Evolutionary conservation across 1,140 invertebrate species (phyloP).

Genomic region (Hypothenemus hampei): DNA sequence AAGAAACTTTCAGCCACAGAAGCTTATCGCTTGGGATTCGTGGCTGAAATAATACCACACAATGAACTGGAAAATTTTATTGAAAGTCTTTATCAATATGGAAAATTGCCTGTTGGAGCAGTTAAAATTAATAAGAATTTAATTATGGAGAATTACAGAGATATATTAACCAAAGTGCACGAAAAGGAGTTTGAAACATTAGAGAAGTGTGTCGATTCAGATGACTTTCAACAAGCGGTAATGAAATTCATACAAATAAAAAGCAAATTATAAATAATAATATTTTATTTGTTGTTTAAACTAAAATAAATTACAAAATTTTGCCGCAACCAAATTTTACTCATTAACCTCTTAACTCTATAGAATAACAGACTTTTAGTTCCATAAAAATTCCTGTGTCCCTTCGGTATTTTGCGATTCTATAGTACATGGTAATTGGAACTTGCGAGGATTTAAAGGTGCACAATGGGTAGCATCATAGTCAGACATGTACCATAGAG

Average conservation of each 20-base stretch:
- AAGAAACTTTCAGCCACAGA: conserved; percentile 63
- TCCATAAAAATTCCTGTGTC: no score
- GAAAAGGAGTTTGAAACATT: conserved; percentile 34
- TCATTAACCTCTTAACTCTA: no score
- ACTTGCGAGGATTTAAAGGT: conserved; percentile 65
- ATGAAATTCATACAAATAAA: conserved; percentile 34
- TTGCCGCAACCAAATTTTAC: no score
- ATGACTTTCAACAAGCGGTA: conserved; percentile 35
- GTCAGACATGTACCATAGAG: conserved; percentile 77
- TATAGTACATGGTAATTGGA: conserved; percentile 61
- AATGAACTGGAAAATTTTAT: conserved; percentile 32
- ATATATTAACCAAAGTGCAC: conserved; percentile 29
- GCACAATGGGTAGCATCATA: conserved; percentile 83
- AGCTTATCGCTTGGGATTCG: conserved; percentile 36
- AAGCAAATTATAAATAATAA: conserved; percentile 35
- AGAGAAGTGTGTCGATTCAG: conserved; percentile 32
- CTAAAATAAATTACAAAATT: no score
- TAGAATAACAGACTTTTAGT: no score
- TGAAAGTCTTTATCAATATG: conserved; percentile 33
- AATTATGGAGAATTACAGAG: conserved; percentile 28
- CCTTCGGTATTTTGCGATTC: no score
- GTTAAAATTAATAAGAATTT: conserved; percentile 38
- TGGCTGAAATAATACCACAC: conserved; percentile 37
- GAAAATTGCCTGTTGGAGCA: conserved; percentile 32
- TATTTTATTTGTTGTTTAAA: no score